phyloP scores from a whole-genome alignment of 1,140 invertebrate genomes.

The Pseudomyrmex cubaensis region DNA sequence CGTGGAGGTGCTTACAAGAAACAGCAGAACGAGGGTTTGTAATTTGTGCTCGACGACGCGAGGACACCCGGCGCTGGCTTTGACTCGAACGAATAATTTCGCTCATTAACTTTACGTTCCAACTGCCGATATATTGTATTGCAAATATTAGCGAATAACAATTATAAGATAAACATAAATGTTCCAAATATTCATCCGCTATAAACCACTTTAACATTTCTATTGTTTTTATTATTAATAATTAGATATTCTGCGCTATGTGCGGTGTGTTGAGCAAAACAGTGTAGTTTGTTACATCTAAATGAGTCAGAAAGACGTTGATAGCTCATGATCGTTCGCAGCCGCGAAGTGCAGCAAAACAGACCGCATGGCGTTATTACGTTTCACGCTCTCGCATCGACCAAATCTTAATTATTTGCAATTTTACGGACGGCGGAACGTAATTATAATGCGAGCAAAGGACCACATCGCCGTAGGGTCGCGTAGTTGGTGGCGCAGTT shows the following conservation, averaged over 20 bases:
- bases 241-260: neutral
- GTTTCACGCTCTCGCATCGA: slow-evolving; percentile 75
- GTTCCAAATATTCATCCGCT: too few relatives aligned
- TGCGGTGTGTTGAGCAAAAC: neutral
- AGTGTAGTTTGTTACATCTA: slow-evolving; percentile 29
- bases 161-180: too few relatives aligned
- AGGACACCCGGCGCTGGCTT: slow-evolving; percentile 66
- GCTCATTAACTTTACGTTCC: slow-evolving; percentile 74
- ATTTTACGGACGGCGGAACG: slow-evolving; percentile 82
- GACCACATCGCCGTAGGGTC: slow-evolving; percentile 78
- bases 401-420: slow-evolving; percentile 84
- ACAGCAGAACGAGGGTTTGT: slow-evolving; percentile 70
- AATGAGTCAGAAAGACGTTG: slow-evolving; percentile 28
- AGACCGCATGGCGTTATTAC: slow-evolving; percentile 48
- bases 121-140: slow-evolving; percentile 73
- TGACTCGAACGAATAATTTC: slow-evolving; percentile 73
- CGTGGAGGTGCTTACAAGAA: slow-evolving; percentile 56
- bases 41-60: slow-evolving; percentile 78
- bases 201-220: neutral
- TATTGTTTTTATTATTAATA: neutral
- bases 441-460: slow-evolving; percentile 84
- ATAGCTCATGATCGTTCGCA: slow-evolving; percentile 1
- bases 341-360: slow-evolving; percentile 37
- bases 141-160: neutral
- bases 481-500: slow-evolving; percentile 75